Percentiles rank a stretch among this genome's conserved stretches.
Evolutionary conservation across 2,888 invertebrate species (phyloP).

Genomic region (Andrena bucephala): DNA sequence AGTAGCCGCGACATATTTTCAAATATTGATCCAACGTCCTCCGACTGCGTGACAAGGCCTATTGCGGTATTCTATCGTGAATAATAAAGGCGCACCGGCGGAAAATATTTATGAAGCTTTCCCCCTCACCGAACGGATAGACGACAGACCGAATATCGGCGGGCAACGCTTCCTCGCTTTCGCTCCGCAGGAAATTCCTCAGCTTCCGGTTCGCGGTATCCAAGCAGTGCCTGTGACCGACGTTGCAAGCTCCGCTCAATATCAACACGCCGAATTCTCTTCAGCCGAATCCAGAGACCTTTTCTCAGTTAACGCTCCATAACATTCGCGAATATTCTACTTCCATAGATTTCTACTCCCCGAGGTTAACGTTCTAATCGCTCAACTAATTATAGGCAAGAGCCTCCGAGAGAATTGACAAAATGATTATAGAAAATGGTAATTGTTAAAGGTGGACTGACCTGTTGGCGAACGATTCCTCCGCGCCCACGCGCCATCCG

Average conservation of each 20-base stretch:
- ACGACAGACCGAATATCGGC: slow-evolving; percentile 69
- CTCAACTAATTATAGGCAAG: too few species aligned
- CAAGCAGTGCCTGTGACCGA: slow-evolving; percentile 68
- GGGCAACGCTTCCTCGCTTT: slow-evolving; percentile 31
- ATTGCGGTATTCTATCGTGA: slow-evolving; percentile 11
- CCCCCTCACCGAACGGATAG: slow-evolving; percentile 67
- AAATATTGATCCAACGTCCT: slow-evolving; percentile 45
- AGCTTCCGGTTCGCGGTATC: slow-evolving; percentile 54
- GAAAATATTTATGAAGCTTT: slow-evolving; percentile 33
- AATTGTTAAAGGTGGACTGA: slow-evolving; percentile 17
- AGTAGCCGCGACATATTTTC: slow-evolving; percentile 65
- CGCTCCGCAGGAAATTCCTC: slow-evolving; percentile 15
- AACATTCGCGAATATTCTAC: too few species aligned
- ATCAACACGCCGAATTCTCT: slow-evolving; percentile 70
- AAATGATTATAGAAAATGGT: background rate
- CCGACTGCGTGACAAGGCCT: slow-evolving; percentile 34
- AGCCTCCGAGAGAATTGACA: too few species aligned
- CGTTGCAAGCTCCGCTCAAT: slow-evolving; percentile 67
- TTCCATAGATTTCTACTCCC: too few species aligned
- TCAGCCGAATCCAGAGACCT: slow-evolving; percentile 28
- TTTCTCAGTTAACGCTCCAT: slow-evolving; percentile 21
- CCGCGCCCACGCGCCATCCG: slow-evolving; percentile 23
- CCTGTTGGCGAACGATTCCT: slow-evolving; percentile 54
- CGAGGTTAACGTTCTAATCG: too few species aligned
- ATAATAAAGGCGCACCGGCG: slow-evolving; percentile 25